Conservation (phyloP, 2,113 vertebrate genomes). For the Ibidorhyncha struthersii region DNA sequence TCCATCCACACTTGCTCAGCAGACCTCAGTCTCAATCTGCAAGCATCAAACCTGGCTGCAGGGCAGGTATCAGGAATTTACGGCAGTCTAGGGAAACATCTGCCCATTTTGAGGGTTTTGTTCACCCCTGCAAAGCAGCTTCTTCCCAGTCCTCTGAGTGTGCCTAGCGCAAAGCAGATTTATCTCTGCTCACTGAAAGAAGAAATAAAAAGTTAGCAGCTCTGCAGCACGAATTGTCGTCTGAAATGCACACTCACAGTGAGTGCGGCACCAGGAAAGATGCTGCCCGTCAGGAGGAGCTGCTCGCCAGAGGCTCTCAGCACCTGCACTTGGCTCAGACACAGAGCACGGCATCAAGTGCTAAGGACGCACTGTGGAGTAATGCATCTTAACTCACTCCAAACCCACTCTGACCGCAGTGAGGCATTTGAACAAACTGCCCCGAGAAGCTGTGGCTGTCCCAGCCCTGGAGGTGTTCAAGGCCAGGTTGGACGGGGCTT, state of each 20-base stretch:
- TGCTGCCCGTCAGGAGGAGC: neutral
- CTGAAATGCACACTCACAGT: neutral
- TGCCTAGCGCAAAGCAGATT: neutral
- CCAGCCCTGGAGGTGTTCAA: too few relatives aligned
- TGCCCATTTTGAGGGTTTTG: neutral
- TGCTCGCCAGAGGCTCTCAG: neutral
- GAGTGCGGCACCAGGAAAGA: neutral
- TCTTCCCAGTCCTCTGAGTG: neutral
- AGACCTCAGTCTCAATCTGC: neutral
- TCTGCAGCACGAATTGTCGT: fast-evolving
- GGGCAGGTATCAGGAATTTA: neutral
- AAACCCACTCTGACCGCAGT: neutral
- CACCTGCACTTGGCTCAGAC: neutral
- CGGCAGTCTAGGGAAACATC: neutral
- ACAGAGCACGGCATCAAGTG: neutral
- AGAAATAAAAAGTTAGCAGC: neutral
- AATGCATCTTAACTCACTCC: neutral
- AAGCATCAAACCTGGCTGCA: neutral
- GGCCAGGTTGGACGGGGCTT: too few relatives aligned
- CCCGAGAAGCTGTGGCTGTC: too few relatives aligned
- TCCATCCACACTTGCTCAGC: neutral
- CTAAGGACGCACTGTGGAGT: neutral
- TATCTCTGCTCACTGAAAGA: neutral
- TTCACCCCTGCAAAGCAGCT: neutral
- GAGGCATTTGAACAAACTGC: too few relatives aligned